These are phyloP conservation scores for Hippoglossus hippoglossus DNA, from an alignment of 2,797 vertebrate species.

Conservation along the genomic window DNA sequence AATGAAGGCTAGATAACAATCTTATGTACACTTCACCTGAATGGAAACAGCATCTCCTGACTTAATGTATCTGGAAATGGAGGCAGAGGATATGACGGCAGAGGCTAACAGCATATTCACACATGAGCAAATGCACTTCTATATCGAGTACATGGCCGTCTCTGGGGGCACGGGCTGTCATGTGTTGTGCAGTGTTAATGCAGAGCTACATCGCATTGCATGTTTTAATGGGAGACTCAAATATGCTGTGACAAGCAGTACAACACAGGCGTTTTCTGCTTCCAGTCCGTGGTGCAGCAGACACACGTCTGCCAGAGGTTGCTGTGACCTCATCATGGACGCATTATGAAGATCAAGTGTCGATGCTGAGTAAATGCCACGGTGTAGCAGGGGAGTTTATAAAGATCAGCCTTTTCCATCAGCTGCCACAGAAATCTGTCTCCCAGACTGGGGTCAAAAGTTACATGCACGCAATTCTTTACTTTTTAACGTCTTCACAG, in stretches of 20 bases:
- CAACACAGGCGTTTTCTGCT: conserved; percentile 8
- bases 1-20: conserved; percentile 26
- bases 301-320: conserved; percentile 30
- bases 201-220: neutral
- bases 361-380: conserved; percentile 74
- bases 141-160: neutral
- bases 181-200: conserved; percentile 10
- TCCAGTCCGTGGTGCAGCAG: conserved; percentile 1
- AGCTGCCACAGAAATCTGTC: conserved; percentile 54
- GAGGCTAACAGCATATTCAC: conserved; percentile 6
- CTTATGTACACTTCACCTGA: conserved; percentile 6
- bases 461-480: conserved; percentile 30
- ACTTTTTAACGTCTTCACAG: conserved; percentile 43
- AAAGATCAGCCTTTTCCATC: conserved; percentile 70
- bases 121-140: conserved; percentile 9
- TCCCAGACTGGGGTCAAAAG: conserved; percentile 48
- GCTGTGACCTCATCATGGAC: conserved; percentile 67
- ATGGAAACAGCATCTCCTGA: conserved; percentile 3
- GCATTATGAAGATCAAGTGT: conserved; percentile 74
- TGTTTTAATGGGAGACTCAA: conserved; percentile 17
- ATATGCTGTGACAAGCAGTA: conserved; percentile 33
- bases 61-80: neutral
- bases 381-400: conserved; percentile 64
- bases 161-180: neutral
- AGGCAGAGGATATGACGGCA: neutral